phyloP scores from a whole-genome alignment of 2,888 invertebrate genomes.

The Deilephila porcellus region DNA sequence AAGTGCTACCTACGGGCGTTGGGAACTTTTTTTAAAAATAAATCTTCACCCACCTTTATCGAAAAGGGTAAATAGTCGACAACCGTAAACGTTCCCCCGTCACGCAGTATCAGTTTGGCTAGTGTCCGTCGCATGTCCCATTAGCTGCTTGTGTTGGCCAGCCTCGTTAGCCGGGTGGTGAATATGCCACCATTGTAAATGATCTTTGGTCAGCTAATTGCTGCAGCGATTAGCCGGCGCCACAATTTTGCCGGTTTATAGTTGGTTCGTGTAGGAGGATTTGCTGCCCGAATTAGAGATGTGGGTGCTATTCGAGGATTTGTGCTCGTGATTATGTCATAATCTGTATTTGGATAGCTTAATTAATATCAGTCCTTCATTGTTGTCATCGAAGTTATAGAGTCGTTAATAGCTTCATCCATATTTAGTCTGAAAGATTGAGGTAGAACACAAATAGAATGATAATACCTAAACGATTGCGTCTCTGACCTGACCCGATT shows the following conservation, averaged over 20 bases:
- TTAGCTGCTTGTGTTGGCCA: constrained; percentile 25
- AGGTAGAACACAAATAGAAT: no score
- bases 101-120: constrained; percentile 9
- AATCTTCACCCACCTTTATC: background rate
- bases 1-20: no score
- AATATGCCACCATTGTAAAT: constrained; percentile 28
- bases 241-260: constrained; percentile 5
- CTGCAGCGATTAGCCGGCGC: constrained; percentile 21
- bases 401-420: no score
- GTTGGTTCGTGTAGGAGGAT: background rate
- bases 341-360: background rate
- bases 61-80: background rate
- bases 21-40: no score
- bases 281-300: background rate
- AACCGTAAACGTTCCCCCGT: background rate
- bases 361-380: background rate
- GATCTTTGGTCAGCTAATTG: constrained; percentile 29
- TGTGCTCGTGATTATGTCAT: background rate
- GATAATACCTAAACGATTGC: no score
- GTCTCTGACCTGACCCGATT: no score
- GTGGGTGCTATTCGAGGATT: background rate
- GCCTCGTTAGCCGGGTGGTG: constrained; percentile 29
- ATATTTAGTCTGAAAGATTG: no score
- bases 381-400: background rate
- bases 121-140: background rate